Conservation (phyloP, 2,797 vertebrate genomes). For the Cacajao melanocephalus region DNA sequence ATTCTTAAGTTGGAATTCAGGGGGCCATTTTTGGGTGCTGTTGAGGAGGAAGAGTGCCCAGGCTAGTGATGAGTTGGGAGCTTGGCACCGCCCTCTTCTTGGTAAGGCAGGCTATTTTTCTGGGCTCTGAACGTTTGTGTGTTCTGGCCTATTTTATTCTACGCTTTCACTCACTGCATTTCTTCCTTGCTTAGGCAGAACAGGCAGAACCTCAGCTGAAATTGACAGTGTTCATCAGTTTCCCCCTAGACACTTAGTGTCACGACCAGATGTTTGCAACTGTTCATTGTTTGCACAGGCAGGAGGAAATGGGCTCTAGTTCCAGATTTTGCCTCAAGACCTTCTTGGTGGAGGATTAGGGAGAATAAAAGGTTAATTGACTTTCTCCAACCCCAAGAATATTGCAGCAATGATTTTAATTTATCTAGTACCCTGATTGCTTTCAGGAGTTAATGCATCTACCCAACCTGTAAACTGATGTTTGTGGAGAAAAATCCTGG, state of each 20-base stretch:
- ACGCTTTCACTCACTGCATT: background rate
- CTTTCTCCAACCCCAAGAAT: background rate
- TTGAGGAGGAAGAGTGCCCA: background rate
- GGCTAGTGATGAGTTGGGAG: background rate
- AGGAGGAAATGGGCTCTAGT: background rate
- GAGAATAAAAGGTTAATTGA: background rate
- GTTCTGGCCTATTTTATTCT: background rate
- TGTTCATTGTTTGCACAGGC: background rate
- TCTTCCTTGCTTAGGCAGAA: background rate
- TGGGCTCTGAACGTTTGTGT: background rate
- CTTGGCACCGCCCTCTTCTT: background rate
- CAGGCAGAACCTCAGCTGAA: background rate
- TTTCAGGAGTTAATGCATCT: background rate
- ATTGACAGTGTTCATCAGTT: too few relatives aligned
- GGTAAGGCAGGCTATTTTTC: background rate
- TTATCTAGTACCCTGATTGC: background rate
- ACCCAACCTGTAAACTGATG: background rate
- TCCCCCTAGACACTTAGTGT: background rate
- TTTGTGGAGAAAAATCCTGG: background rate
- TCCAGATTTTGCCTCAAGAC: background rate
- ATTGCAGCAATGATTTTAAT: background rate
- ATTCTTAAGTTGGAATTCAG: background rate
- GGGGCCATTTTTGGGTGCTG: background rate
- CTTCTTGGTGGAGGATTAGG: background rate
- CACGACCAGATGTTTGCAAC: background rate